Evolutionary conservation across 2,888 invertebrate species (phyloP), one percentile per base, ranked within the genome.

Genomic region (Heliconius ismenius): DNA sequence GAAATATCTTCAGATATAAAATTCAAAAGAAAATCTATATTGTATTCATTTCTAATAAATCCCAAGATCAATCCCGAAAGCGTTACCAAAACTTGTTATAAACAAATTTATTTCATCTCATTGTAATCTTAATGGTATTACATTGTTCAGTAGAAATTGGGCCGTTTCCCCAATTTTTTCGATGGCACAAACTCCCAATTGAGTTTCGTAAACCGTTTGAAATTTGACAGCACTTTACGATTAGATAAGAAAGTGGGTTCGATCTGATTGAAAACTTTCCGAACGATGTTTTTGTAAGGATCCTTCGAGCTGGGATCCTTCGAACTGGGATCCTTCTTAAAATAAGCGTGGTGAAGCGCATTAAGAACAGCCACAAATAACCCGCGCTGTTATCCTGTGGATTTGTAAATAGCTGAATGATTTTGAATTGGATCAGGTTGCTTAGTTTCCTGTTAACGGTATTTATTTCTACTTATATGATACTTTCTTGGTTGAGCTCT

Each of bases 191-290:
- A 78, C 75, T 78, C 69, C 60, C 79, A 73, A 81, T 84, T 82
- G 83, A 88, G 85, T 86, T 87, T 80, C 81, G 79, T 79, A 83
- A 84, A 82, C 80, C 85, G 85, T 88, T 88, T 82, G 85, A 88
- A 90, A 90, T 88, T 91, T 90, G 89, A 89, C 89, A 86, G 83
- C 88, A 90, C 88, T 91, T 90, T 82, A 79, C 87, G 91, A 89
- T 91, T 88, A 90, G 89, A 90, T 90, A 91, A 90, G 88, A 85
- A 87, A 85, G 84, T 82, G 86, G 88, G 89, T 89, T 87, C 86
- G 89, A 90, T 90, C 89, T 88, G 88, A 92, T 92, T 90, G 90
- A 85, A 86, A 91, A 91, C 89, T 92, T 92, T 88, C 82, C 86
- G 85, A 86, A 86, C 87, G 87, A 87, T 88, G 86, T 86, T 85